Percentiles rank a stretch among this genome's conserved stretches.
These are phyloP conservation scores for Adoxophyes honmai DNA, from an alignment of 1,140 invertebrate genomes.

Conservation along the genomic window DNA sequence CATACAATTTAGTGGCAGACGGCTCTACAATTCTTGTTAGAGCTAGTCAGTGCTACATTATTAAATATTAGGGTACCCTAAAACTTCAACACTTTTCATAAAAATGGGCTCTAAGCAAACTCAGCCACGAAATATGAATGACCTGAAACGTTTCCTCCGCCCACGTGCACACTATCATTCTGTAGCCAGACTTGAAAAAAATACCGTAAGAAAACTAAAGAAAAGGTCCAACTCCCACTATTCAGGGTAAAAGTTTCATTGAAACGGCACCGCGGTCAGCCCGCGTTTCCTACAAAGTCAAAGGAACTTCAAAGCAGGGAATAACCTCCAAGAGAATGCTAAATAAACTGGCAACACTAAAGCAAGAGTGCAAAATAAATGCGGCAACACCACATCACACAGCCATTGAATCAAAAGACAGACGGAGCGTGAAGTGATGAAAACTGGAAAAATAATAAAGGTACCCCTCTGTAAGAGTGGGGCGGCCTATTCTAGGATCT, in stretches of 20 bases:
- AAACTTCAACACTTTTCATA: too few relatives aligned
- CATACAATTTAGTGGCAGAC: too few relatives aligned
- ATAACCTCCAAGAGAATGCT: conserved; percentile 67
- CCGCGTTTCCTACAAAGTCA: conserved; percentile 48
- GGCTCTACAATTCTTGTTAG: too few relatives aligned
- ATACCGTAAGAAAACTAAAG: conserved; percentile 19
- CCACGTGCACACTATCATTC: background rate
- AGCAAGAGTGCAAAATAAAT: conserved; percentile 72
- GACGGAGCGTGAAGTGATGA: conserved; percentile 70
- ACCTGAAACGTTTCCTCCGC: background rate
- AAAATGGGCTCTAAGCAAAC: too few relatives aligned
- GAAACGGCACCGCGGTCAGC: conserved; percentile 60
- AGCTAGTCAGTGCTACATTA: too few relatives aligned
- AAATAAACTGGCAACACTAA: conserved; percentile 65
- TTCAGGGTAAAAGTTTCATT: conserved; percentile 56
- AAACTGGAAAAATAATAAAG: conserved; percentile 70
- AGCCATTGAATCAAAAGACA: conserved; percentile 72
- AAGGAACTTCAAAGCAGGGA: conserved; percentile 70
- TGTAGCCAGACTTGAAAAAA: conserved; percentile 8
- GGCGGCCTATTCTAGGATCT: conserved; percentile 64
- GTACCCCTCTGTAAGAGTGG: conserved; percentile 39
- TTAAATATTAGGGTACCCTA: too few relatives aligned
- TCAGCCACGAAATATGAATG: background rate
- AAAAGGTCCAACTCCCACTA: conserved; percentile 28
- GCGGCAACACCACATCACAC: conserved; percentile 68